Percentiles rank a stretch among this genome's conserved stretches.
Conservation (phyloP, 2,888 invertebrate species). For the Philopedon plagiatum region DNA sequence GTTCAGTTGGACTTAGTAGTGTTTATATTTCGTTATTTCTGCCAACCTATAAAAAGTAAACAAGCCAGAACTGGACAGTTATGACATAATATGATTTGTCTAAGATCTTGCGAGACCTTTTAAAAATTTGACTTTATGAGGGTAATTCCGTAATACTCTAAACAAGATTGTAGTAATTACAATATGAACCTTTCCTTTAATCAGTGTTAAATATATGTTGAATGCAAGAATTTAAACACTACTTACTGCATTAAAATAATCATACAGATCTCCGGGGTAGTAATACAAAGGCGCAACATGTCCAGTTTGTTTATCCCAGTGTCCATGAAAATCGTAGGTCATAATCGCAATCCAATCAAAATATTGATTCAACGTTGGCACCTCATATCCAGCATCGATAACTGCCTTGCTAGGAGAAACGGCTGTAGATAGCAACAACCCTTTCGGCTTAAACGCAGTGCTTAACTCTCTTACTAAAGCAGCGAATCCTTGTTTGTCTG, state of each 20-base stretch:
- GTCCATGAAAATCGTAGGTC: slow-evolving; percentile 86
- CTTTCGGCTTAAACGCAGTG: slow-evolving; percentile 73
- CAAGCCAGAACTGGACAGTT: too few species aligned
- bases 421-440: slow-evolving; percentile 78
- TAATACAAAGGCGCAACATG: slow-evolving; percentile 82
- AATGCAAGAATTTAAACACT: background rate
- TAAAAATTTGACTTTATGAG: too few species aligned
- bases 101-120: too few species aligned
- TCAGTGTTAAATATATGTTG: too few species aligned
- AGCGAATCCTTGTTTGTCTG: slow-evolving; percentile 80
- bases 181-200: too few species aligned
- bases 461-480: slow-evolving; percentile 78
- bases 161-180: too few species aligned
- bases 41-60: too few species aligned
- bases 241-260: slow-evolving; percentile 80
- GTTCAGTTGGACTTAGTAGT: too few species aligned
- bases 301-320: slow-evolving; percentile 81
- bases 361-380: slow-evolving; percentile 75
- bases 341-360: slow-evolving; percentile 88
- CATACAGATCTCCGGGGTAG: slow-evolving; percentile 75
- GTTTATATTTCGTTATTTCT: too few species aligned
- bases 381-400: slow-evolving; percentile 82
- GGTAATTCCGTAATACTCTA: too few species aligned
- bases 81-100: too few species aligned
- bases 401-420: slow-evolving; percentile 82